A percentile compares a stretch with the other conserved stretches of the same genome.
Evolutionary conservation across 2,797 vertebrate species (phyloP).

Genomic region (Siniperca obscura): DNA sequence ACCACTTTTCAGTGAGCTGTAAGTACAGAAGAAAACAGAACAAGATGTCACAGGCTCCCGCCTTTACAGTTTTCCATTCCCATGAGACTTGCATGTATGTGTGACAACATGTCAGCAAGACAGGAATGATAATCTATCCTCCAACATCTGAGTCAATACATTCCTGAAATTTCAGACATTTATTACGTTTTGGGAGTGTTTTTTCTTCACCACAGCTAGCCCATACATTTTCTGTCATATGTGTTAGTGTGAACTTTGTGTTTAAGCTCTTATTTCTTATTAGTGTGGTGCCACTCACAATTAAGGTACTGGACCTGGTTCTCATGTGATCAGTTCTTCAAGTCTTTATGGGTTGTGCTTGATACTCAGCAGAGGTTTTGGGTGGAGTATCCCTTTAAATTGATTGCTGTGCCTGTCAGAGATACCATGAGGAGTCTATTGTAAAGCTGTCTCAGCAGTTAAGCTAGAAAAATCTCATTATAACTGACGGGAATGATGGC

Average conservation of each 20-base stretch:
- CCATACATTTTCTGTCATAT: neutral
- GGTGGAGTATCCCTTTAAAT: constrained; percentile 13
- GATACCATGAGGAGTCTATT: neutral
- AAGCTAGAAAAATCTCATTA: neutral
- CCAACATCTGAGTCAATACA: constrained; percentile 25
- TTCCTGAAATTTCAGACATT: constrained; percentile 44
- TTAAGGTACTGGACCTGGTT: neutral
- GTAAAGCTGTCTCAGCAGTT: neutral
- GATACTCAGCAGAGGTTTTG: neutral
- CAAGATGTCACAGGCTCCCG: constrained; percentile 1
- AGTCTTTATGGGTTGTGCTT: neutral
- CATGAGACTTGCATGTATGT: constrained; percentile 22
- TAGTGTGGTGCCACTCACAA: constrained; percentile 7
- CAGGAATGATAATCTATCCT: constrained; percentile 48
- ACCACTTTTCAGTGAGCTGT: neutral
- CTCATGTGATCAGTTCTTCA: neutral
- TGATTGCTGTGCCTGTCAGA: neutral
- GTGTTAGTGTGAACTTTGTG: neutral
- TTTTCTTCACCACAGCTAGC: neutral
- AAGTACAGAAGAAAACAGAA: constrained; percentile 4
- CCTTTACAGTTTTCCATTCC: constrained; percentile 3
- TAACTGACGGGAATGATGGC: neutral
- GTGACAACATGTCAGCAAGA: constrained; percentile 39
- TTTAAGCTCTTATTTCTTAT: neutral
- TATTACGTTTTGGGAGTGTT: constrained; percentile 15